Conservation (phyloP, 2,888 invertebrate genomes). For the Ametastegia equiseti region DNA sequence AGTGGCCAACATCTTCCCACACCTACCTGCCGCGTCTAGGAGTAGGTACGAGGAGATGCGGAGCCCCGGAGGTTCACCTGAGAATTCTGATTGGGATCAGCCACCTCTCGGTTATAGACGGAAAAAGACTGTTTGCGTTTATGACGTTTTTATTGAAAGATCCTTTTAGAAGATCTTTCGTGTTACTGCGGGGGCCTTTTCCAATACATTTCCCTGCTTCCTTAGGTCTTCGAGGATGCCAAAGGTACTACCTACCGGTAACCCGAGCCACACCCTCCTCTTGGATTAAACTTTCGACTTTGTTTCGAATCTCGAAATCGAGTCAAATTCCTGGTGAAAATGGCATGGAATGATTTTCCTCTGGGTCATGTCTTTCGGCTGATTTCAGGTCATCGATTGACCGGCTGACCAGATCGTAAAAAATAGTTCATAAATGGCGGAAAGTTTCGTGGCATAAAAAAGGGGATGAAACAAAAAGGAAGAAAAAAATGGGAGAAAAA, state of each 20-base stretch:
- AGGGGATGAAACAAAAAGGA: neutral
- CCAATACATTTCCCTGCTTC: neutral
- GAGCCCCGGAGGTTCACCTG: slow-evolving; percentile 42
- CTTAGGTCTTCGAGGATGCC: neutral
- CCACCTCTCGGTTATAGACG: slow-evolving; percentile 51
- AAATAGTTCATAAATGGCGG: neutral
- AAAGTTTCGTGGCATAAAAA: neutral
- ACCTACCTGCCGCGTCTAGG: slow-evolving; percentile 61
- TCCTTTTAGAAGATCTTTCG: slow-evolving; percentile 33
- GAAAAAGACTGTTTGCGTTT: slow-evolving; percentile 54
- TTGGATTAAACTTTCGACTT: slow-evolving; percentile 43
- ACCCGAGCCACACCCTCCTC: slow-evolving; percentile 38
- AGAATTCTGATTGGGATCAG: slow-evolving; percentile 59
- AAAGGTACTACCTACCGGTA: neutral
- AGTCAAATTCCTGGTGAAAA: neutral
- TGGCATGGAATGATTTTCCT: neutral
- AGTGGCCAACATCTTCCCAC: slow-evolving; percentile 66
- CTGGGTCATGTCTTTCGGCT: neutral
- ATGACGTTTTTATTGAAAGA: slow-evolving; percentile 59
- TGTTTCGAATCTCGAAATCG: neutral
- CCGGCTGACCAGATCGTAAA: neutral
- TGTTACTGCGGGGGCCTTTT: neutral
- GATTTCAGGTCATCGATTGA: neutral
- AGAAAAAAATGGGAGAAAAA: neutral
- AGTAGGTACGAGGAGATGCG: neutral